A percentile compares a stretch with the other conserved stretches of the same genome.
Evolutionary conservation across 2,888 invertebrate species (phyloP).

Genomic region (Dinocampus coccinellae): DNA sequence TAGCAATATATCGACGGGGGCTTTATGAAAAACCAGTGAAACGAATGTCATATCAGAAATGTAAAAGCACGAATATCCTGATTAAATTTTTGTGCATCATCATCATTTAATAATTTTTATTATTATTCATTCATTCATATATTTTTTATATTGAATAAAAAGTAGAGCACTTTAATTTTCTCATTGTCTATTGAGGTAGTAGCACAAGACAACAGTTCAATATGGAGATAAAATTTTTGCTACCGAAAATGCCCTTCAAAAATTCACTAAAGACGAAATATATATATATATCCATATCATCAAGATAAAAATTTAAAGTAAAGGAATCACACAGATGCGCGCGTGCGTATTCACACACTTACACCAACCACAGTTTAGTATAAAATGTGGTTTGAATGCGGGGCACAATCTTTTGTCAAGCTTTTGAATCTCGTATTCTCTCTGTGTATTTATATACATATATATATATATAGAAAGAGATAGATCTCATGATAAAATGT

Average conservation of each 20-base stretch:
- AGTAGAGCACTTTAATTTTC: background rate
- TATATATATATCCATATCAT: background rate
- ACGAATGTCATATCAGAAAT: background rate
- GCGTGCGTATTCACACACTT: background rate
- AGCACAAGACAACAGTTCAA: background rate
- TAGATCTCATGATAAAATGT: conserved; percentile 31
- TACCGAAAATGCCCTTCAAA: background rate
- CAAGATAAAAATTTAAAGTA: background rate
- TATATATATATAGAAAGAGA: conserved; percentile 16
- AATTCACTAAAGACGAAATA: background rate
- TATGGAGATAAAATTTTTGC: background rate
- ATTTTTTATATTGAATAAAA: background rate
- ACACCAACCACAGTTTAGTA: conserved; percentile 5
- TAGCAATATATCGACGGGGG: background rate
- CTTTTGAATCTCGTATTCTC: conserved; percentile 21
- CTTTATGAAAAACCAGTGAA: background rate
- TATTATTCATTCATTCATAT: background rate
- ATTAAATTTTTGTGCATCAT: background rate
- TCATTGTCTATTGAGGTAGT: background rate
- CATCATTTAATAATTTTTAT: background rate
- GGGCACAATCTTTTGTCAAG: conserved; percentile 37
- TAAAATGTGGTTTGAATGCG: conserved; percentile 20
- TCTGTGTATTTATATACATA: background rate
- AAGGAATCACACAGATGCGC: conserved; percentile 16
- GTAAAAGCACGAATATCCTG: background rate